Conservation (phyloP, 2,797 vertebrate species). For the Merluccius polli region DNA sequence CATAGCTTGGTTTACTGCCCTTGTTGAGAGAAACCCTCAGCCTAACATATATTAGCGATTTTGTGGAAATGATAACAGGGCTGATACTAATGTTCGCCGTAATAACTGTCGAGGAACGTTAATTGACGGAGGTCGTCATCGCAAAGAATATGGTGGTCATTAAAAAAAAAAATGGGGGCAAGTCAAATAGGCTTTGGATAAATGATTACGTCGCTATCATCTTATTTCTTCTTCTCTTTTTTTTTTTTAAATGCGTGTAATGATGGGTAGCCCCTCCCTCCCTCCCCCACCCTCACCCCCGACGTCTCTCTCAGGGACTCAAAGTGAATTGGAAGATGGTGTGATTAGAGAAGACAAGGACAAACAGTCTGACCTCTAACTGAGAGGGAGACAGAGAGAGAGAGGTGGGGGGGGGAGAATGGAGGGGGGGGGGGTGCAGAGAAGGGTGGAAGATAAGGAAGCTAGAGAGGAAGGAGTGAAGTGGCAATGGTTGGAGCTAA, state of each 20-base stretch:
- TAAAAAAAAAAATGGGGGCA: too few species aligned
- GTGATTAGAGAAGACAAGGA: constrained; percentile 55
- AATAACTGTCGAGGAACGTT: neutral
- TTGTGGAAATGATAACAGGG: too few species aligned
- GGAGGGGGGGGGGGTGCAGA: constrained; percentile 12
- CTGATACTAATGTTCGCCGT: neutral
- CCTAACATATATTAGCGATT: too few species aligned
- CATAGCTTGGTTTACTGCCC: too few species aligned
- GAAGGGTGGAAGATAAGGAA: constrained; percentile 18
- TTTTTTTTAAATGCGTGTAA: neutral
- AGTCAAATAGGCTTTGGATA: neutral
- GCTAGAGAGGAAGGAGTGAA: neutral
- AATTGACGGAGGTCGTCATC: neutral
- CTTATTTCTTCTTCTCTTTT: neutral
- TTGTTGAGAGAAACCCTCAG: too few species aligned
- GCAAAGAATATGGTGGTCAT: neutral
- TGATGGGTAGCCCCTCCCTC: neutral
- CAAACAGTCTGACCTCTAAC: constrained; percentile 52
- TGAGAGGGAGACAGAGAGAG: constrained; percentile 28
- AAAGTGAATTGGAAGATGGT: constrained; percentile 54
- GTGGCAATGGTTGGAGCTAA: neutral
- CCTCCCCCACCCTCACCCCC: constrained; percentile 4
- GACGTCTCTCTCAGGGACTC: constrained; percentile 25
- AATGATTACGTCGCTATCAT: neutral
- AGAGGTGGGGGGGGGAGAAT: constrained; percentile 5